Evolutionary conservation across 1,140 invertebrate species (phyloP), one percentile per base, ranked within the genome.

Genomic region (Daktulosphaira vitifoliae): DNA sequence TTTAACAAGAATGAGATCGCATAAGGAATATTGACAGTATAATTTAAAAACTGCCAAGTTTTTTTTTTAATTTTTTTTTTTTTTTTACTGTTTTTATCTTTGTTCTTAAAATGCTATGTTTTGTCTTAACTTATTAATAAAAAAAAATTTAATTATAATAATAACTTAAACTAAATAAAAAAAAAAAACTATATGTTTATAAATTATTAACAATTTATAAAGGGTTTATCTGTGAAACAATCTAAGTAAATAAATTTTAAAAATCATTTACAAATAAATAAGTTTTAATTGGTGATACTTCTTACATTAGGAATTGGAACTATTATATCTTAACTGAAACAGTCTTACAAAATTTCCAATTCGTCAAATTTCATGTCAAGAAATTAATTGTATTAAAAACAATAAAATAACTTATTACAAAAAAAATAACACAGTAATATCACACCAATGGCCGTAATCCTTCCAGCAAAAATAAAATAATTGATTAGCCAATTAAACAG

Each of bases 341-440:
- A 62, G 56, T 62, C 25, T 62, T 33, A 62, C 56, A 48, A 62
- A 59, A 48, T 20, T 33, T 62, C 42, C 56, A 62, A 62, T 48
- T 48, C 56, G 46, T 26, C 11, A 59, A 18, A 33, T 46, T 44
- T 26, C 46, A 48, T 46, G 29, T 6, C 42, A 11, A 44, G 16
- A 46, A 15, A 29, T 54, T 39, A 5, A 23, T 48, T 44, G 5
- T 59, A 39, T 44, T 46, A 62, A 62, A 38, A 62, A 62, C 46
- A 62, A 33, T 62, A 62, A 62, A 62, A 62, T 62, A 46, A 48
- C 46, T 62, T 46, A 48, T 48, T 18, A 62, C 46, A 62, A 62
- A 33, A 62, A 62, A 62, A 62, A 62, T 62, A 62, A 62, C 38
- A 59, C 56, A 62, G 56, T 46, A 48, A 62, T 62, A 62, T 62